These are phyloP conservation scores for Megaceryle maxima DNA, from an alignment of 2,113 vertebrate species.

Conservation along the genomic window DNA sequence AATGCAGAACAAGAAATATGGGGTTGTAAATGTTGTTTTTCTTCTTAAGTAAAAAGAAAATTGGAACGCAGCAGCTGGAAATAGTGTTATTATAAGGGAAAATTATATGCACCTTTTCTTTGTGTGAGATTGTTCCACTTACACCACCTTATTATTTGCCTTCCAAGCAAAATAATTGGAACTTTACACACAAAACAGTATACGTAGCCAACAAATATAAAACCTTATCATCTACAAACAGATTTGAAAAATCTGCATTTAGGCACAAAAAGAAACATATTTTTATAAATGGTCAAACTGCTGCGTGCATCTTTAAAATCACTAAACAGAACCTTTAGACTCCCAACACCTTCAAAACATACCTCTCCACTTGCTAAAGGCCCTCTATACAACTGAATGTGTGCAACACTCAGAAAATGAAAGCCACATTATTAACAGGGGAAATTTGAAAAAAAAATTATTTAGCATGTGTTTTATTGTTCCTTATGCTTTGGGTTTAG, in stretches of 20 bases:
- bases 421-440: background rate
- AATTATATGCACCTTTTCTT: background rate
- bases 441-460: background rate
- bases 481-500: background rate
- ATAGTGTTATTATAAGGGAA: background rate
- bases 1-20: background rate
- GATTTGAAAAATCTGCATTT: background rate
- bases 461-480: background rate
- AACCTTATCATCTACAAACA: slow-evolving; percentile 21
- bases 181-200: background rate
- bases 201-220: background rate
- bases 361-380: background rate
- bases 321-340: background rate
- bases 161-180: slow-evolving; percentile 25
- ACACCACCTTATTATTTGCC: background rate
- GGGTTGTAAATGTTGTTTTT: background rate
- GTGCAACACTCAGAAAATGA: background rate
- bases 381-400: background rate
- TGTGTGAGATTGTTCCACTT: slow-evolving; percentile 6
- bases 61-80: background rate
- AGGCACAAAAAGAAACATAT: background rate
- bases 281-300: background rate
- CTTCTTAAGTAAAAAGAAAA: slow-evolving; percentile 18
- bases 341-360: background rate
- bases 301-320: background rate